Evolutionary conservation across 2,888 invertebrate species (phyloP), one percentile per base, ranked within the genome.

Genomic region (Agapostemon virescens): DNA sequence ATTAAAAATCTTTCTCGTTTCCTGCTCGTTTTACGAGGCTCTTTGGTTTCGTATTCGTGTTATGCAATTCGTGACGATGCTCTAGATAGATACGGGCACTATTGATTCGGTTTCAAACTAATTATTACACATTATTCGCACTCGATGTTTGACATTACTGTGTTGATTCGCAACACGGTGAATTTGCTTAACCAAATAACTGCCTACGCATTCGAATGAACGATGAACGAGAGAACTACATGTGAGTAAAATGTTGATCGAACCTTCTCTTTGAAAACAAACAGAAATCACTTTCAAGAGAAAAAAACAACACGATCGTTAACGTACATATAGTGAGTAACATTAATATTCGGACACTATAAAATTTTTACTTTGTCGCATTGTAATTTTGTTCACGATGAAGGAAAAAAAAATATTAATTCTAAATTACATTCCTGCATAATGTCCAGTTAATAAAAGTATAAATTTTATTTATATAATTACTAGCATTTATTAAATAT

Each of bases 191-290:
- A 15, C 23, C 52, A 52, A 52, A 15, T 13, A 23, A 52, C 13
- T 13, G 23, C 1, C 15, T 5, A 23, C 23, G 52, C 23, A 23
- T 5, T 23, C 13, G 23, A 23, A 52, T 13, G 2, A 52, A 52
- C 23, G 1, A n/a, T 0, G 20, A 45, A 45, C 7, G 20, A 40
- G 38, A 40, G 38, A 40, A n/a, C 9, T n/a, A 20, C 11, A 1
- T 20, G 45, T 17, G 45, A 42, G 42, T 20, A 45, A 20, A 42
- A 42, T 0, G 23, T 4, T 23, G 52, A n/a, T 69, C 33, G 69
- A 36, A 30, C 58, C 69, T 66, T 74, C 79, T 79, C 63, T 69
- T 49, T 70, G 69, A 76, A 61, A 23, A 52, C 3, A 23, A n/a
- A 13, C 11, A 13, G 0, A 13, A 23, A n/a, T n/a, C n/a, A n/a